Percentiles rank a stretch among this genome's conserved stretches.
These are phyloP conservation scores for Pluvianellus socialis DNA, from an alignment of 2,113 vertebrate species.

Conservation along the genomic window DNA sequence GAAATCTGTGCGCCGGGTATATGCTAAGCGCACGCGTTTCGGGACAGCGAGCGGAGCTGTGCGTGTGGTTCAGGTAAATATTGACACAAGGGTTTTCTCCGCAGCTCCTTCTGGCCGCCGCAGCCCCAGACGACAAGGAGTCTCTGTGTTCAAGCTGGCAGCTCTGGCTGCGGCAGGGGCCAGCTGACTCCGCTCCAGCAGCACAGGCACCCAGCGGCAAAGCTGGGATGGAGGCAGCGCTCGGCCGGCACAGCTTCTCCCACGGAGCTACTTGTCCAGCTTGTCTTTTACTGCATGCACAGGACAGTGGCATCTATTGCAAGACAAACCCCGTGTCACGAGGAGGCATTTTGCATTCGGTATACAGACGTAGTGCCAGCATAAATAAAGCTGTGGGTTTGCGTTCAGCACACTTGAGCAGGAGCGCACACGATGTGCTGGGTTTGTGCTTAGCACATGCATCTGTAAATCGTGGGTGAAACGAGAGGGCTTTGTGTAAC, in stretches of 20 bases:
- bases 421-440: neutral
- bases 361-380: neutral
- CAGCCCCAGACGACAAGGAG: slow-evolving; percentile 17
- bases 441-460: rapidly evolving
- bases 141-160: neutral
- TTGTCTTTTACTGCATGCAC: neutral
- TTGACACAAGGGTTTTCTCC: neutral
- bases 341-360: neutral
- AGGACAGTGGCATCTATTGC: neutral
- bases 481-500: neutral
- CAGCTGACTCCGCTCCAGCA: neutral
- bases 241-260: neutral
- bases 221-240: neutral
- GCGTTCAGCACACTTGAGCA: neutral
- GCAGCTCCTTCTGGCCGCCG: neutral
- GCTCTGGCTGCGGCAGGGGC: neutral
- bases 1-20: neutral
- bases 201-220: neutral
- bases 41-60: rapidly evolving
- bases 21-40: rapidly evolving
- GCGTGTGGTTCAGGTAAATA: neutral
- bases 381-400: neutral
- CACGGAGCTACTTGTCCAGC: neutral
- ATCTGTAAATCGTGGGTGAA: neutral
- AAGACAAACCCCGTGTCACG: neutral